Base-by-base conservation (phyloP, 2,888 invertebrate genomes). In the Ophion slaviceki region DNA sequence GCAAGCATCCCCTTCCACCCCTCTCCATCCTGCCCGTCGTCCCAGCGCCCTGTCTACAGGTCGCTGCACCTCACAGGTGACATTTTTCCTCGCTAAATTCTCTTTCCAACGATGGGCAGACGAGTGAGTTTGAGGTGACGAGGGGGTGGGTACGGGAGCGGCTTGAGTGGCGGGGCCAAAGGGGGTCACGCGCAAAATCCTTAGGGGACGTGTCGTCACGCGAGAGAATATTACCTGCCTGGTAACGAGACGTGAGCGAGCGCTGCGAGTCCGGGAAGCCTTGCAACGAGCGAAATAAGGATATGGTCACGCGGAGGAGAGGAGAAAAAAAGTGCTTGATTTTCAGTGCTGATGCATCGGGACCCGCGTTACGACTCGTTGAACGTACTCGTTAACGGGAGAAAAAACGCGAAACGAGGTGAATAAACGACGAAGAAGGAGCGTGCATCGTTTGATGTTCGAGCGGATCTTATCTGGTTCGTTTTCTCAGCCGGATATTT, bases 161-260 rank as follows among this genome's bases (percentile, higher is more conserved):
- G 40, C 40, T 40, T 8, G 40, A 40, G 8, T 8, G 40, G 8
- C 40, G 8, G 40, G 40, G 40, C 40, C 40, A 40, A 40, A 40
- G 40, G 40, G 40, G 40, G 67, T 32, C 14, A 45, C 36, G 64
- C 62, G 68, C 45, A 76, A 62, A 80, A 61, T 66, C 74, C 83
- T 76, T 80, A 68, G 71, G 83, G 83, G 77, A 83, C 83, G 36
- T 40, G 80, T 80, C 86, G 83, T 86, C 86, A 86, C 80, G 86
- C 86, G 83, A 80, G 57, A 66, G 66, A 82, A 74, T 86, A 83
- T 70, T 70, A 70, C 62, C 45, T 68, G 28, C 61, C 59, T 28
- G 45, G 59, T 78, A 78, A 78, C 78, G 78, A 78, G 78, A 78
- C 68, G 59, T 40, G 67, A 53, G 57, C 32, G 64, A 53, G 76